phyloP scores from a whole-genome alignment of 2,888 invertebrate genomes.

The Euclidia mi region DNA sequence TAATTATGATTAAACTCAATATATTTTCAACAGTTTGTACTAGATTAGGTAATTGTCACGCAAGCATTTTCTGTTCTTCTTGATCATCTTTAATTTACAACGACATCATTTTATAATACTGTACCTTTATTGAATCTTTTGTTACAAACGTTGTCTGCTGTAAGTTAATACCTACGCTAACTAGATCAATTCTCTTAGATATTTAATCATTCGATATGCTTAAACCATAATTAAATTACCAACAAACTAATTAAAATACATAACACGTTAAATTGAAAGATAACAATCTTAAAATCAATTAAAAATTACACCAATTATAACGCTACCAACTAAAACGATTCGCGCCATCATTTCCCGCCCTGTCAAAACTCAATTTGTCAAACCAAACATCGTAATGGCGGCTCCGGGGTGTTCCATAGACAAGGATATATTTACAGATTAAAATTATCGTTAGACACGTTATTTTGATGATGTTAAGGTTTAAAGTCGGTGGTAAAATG shows the following conservation, averaged over 20 bases:
- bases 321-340: slow-evolving; percentile 73
- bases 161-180: too few species aligned
- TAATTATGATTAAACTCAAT: too few species aligned
- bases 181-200: too few species aligned
- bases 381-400: slow-evolving; percentile 84
- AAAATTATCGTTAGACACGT: slow-evolving; percentile 55
- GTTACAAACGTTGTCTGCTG: too few species aligned
- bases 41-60: too few species aligned
- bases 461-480: slow-evolving; percentile 70
- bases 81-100: too few species aligned
- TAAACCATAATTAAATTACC: slow-evolving; percentile 30
- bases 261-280: slow-evolving; percentile 53
- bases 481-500: slow-evolving; percentile 66
- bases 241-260: slow-evolving; percentile 48
- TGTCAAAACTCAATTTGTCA: slow-evolving; percentile 90
- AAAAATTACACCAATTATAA: slow-evolving; percentile 70
- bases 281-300: slow-evolving; percentile 67
- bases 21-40: too few species aligned
- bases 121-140: too few species aligned
- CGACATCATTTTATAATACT: too few species aligned
- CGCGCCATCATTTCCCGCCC: slow-evolving; percentile 79
- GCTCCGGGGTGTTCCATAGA: slow-evolving; percentile 67
- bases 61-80: too few species aligned
- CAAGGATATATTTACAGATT: slow-evolving; percentile 54
- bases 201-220: too few species aligned